Conservation (phyloP, 1,140 invertebrate genomes). For the Cephus cinctus region DNA sequence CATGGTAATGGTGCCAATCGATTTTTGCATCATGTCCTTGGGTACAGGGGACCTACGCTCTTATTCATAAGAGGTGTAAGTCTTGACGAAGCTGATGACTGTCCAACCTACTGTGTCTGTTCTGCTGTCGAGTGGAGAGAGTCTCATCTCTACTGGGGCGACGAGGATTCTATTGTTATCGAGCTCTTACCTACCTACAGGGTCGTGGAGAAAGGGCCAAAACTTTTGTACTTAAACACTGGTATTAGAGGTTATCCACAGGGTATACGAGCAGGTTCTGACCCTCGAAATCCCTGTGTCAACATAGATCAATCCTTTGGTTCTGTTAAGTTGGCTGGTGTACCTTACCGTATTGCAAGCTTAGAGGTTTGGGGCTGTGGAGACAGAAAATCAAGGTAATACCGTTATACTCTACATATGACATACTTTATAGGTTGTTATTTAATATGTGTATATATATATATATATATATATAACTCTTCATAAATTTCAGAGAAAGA, state of each 20-base stretch:
- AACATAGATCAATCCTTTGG: slow-evolving; percentile 58
- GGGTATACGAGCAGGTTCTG: slow-evolving; percentile 77
- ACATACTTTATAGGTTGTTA: slow-evolving; percentile 4
- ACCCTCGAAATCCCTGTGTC: slow-evolving; percentile 74
- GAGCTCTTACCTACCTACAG: slow-evolving; percentile 77
- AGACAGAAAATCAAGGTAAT: slow-evolving; percentile 61
- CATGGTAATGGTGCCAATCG: slow-evolving; percentile 85
- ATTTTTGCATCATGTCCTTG: slow-evolving; percentile 83
- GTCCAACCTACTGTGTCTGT: slow-evolving; percentile 74
- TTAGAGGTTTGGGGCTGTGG: slow-evolving; percentile 84
- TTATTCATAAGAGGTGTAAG: slow-evolving; percentile 65
- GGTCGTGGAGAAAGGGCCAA: slow-evolving; percentile 68
- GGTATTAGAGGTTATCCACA: slow-evolving; percentile 80
- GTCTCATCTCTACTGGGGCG: slow-evolving; percentile 81
- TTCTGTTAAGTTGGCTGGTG: slow-evolving; percentile 47
- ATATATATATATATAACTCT: slow-evolving; percentile 12
- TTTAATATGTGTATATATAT: slow-evolving; percentile 8
- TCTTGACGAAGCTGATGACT: slow-evolving; percentile 53
- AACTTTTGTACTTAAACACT: slow-evolving; percentile 82
- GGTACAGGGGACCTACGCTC: slow-evolving; percentile 81
- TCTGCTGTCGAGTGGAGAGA: slow-evolving; percentile 83
- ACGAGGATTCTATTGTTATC: slow-evolving; percentile 72
- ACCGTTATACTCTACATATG: slow-evolving; percentile 4
- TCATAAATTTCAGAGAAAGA: slow-evolving; percentile 61
- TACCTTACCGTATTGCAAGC: slow-evolving; percentile 58